Conservation (phyloP, 2,797 vertebrate species). For the Cyprinodon diabolis region DNA sequence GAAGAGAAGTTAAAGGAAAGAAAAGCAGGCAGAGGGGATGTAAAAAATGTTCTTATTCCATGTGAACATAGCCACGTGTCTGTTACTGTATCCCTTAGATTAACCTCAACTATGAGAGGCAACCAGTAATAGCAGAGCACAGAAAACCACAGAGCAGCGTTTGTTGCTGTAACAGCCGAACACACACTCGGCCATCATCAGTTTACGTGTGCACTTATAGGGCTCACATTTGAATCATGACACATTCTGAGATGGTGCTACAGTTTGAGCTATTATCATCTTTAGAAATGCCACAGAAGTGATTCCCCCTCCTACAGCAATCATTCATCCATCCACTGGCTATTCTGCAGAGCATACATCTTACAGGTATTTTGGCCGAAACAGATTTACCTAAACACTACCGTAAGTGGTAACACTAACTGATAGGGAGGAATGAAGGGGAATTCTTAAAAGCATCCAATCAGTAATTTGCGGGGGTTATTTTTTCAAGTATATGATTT, state of each 20-base stretch:
- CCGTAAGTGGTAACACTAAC: neutral
- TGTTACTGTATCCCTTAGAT: constrained; percentile 52
- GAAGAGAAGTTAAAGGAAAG: constrained; percentile 11
- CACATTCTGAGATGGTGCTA: constrained; percentile 19
- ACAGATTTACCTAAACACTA: constrained; percentile 11
- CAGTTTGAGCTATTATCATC: constrained; percentile 21
- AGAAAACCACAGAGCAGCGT: constrained; percentile 27
- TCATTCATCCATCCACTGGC: constrained; percentile 9
- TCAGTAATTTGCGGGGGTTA: neutral
- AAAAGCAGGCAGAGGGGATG: constrained; percentile 6
- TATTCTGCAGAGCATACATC: constrained; percentile 1
- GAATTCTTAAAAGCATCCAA: no score
- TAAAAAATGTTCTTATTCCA: constrained; percentile 8
- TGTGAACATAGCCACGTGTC: constrained; percentile 10
- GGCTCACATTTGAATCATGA: constrained; percentile 34
- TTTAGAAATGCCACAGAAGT: constrained; percentile 45
- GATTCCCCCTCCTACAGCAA: constrained; percentile 18
- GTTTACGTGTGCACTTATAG: constrained; percentile 22
- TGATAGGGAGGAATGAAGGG: neutral
- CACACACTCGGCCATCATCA: constrained; percentile 35
- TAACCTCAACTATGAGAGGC: constrained; percentile 49
- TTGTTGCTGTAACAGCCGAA: constrained; percentile 38
- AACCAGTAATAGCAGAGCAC: constrained; percentile 46
- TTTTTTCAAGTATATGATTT: neutral
- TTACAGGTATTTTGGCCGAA: constrained; percentile 4